Evolutionary conservation across 2,113 vertebrate genomes (phyloP).

Genomic region (Protobothrops flavoviridis): DNA sequence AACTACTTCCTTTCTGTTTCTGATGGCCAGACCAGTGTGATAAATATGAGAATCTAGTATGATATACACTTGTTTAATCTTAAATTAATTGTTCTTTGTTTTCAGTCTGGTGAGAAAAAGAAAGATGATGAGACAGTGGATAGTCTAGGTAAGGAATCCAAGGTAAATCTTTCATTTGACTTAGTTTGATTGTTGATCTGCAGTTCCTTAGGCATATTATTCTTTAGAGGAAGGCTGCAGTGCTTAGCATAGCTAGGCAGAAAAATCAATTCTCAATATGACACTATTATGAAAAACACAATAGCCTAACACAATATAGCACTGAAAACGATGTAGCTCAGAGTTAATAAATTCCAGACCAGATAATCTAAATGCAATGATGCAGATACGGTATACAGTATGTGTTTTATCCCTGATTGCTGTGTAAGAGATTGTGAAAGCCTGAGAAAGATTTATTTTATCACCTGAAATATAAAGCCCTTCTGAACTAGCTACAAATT

Average conservation of each 20-base stretch:
- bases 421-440: background rate
- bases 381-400: background rate
- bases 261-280: background rate
- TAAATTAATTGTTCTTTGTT: slow-evolving; percentile 22
- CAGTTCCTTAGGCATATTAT: background rate
- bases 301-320: background rate
- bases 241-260: background rate
- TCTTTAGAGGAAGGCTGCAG: background rate
- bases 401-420: background rate
- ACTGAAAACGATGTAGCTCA: background rate
- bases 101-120: slow-evolving; percentile 96
- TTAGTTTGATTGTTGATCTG: background rate
- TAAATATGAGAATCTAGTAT: background rate
- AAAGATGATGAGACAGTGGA: slow-evolving; percentile 98
- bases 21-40: background rate
- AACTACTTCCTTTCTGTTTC: background rate
- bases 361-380: background rate
- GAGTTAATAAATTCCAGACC: background rate
- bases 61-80: background rate
- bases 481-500: background rate
- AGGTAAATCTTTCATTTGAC: background rate
- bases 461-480: background rate
- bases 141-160: slow-evolving; percentile 85
- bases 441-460: background rate
- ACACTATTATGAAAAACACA: background rate